phyloP scores from a whole-genome alignment of 2,888 invertebrate genomes.

The Hofmannophila pseudospretella region DNA sequence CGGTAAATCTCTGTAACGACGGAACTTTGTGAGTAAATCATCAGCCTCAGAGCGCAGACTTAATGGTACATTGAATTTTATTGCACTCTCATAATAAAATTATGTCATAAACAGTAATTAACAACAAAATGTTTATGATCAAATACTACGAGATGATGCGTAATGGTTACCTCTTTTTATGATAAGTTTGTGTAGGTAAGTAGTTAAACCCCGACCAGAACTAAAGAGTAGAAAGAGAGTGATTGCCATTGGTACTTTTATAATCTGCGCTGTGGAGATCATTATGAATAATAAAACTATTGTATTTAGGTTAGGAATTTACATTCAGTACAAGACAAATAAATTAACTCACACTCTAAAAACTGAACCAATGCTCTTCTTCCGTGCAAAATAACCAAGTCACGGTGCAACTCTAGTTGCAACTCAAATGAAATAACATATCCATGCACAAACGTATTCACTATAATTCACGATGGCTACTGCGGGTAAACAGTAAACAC shows the following conservation, averaged over 20 bases:
- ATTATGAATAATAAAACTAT: too few relatives aligned
- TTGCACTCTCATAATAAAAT: slow-evolving; percentile 54
- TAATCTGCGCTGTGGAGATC: too few relatives aligned
- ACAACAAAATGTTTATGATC: slow-evolving; percentile 30
- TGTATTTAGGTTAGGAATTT: too few relatives aligned
- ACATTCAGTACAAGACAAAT: too few relatives aligned
- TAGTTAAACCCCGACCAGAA: too few relatives aligned
- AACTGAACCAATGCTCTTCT: too few relatives aligned
- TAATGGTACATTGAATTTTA: slow-evolving; percentile 66
- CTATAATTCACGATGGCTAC: slow-evolving; percentile 26
- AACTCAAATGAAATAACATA: too few relatives aligned
- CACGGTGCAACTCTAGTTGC: too few relatives aligned
- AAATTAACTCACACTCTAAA: too few relatives aligned
- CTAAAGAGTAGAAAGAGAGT: too few relatives aligned
- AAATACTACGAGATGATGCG: slow-evolving; percentile 3
- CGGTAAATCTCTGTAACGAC: slow-evolving; percentile 67
- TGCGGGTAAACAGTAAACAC: slow-evolving; percentile 45
- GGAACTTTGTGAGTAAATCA: slow-evolving; percentile 66
- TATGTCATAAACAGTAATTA: slow-evolving; percentile 52
- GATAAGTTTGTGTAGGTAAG: not conserved
- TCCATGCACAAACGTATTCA: slow-evolving; percentile 22
- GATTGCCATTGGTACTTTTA: too few relatives aligned
- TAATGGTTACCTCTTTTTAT: slow-evolving; percentile 8
- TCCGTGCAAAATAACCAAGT: too few relatives aligned
- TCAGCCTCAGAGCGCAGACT: slow-evolving; percentile 40